These are phyloP conservation scores for Vanessa tameamea DNA, from an alignment of 1,140 invertebrate species.

Conservation along the genomic window DNA sequence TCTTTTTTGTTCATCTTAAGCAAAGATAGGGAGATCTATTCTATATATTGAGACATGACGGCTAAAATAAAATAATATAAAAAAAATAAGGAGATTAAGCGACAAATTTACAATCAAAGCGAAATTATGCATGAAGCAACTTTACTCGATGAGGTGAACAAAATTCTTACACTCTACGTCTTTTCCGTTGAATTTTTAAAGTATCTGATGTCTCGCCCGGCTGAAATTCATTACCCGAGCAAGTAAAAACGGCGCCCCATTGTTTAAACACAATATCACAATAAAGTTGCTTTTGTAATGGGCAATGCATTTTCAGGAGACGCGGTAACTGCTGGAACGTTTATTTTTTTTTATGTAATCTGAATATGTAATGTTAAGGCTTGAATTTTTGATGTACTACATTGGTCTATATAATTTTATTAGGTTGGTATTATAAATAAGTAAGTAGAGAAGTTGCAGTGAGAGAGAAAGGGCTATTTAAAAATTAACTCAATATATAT, in stretches of 20 bases:
- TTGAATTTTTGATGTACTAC: background rate
- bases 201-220: slow-evolving; percentile 58
- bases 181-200: slow-evolving; percentile 68
- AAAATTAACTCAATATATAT: no score
- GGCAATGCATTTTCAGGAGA: slow-evolving; percentile 70
- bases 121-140: slow-evolving; percentile 74
- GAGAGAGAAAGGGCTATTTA: no score
- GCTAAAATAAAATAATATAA: background rate
- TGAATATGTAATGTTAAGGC: background rate
- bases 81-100: slow-evolving; percentile 28
- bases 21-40: no score
- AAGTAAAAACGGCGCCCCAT: slow-evolving; percentile 69
- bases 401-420: background rate
- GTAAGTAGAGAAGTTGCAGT: no score
- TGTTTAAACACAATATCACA: slow-evolving; percentile 77
- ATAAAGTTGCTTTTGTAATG: slow-evolving; percentile 70
- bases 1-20: no score
- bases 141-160: slow-evolving; percentile 76
- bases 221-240: slow-evolving; percentile 71
- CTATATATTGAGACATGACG: no score
- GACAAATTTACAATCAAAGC: slow-evolving; percentile 51
- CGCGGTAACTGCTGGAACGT: slow-evolving; percentile 34
- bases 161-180: slow-evolving; percentile 61
- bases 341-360: slow-evolving; percentile 55
- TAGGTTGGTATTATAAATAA: background rate